Evolutionary conservation across 2,888 invertebrate species (phyloP).

Genomic region (Limenitis camilla): DNA sequence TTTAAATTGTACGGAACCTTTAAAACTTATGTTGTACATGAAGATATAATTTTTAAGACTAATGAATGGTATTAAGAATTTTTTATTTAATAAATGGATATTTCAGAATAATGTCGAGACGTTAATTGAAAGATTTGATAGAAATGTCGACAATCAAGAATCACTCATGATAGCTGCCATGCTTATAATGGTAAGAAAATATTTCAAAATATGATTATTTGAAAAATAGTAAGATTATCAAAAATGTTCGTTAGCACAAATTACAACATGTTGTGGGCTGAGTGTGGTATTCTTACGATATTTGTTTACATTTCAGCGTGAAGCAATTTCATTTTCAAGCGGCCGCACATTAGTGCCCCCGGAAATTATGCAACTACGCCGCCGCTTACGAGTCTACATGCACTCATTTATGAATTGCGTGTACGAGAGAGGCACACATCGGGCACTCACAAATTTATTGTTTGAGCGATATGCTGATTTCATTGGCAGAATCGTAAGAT

Average conservation of each 20-base stretch:
- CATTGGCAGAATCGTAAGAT: slow-evolving; percentile 38
- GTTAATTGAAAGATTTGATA: slow-evolving; percentile 17
- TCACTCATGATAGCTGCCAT: slow-evolving; percentile 17
- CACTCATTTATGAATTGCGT: slow-evolving; percentile 32
- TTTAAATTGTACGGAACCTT: too few species aligned
- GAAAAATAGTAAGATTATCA: too few species aligned
- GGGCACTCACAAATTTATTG: slow-evolving; percentile 34
- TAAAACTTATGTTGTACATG: too few species aligned
- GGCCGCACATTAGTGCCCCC: slow-evolving; percentile 35
- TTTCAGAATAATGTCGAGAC: slow-evolving; percentile 19
- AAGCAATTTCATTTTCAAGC: slow-evolving; percentile 13
- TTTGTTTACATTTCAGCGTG: slow-evolving; percentile 5
- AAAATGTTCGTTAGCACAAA: too few species aligned
- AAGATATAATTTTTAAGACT: not conserved
- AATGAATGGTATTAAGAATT: not conserved
- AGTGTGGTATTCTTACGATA: too few species aligned
- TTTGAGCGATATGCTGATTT: slow-evolving; percentile 33
- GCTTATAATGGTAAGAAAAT: slow-evolving; percentile 16
- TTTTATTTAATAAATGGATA: not conserved
- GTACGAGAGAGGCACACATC: slow-evolving; percentile 23
- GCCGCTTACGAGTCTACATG: slow-evolving; percentile 38
- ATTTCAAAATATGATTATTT: too few species aligned
- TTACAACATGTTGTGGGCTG: too few species aligned
- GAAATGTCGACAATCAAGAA: slow-evolving; percentile 10
- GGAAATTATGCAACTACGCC: slow-evolving; percentile 40